Percentiles rank a stretch among this genome's conserved stretches.
phyloP scores from a whole-genome alignment of 2,888 invertebrate species.

The Pemphredon lugubris region DNA sequence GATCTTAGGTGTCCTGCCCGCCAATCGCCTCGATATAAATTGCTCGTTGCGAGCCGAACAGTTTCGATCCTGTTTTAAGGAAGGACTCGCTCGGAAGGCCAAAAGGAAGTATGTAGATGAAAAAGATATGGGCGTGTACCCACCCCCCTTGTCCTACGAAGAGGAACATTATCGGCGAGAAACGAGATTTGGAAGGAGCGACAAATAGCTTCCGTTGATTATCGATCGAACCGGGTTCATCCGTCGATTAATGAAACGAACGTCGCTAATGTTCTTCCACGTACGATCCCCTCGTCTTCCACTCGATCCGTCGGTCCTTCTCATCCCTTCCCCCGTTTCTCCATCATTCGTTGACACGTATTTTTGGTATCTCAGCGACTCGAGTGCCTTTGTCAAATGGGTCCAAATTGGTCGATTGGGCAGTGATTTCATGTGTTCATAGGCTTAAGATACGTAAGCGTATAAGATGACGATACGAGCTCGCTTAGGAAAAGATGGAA shows the following conservation, averaged over 20 bases:
- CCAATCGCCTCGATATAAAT: conserved; percentile 74
- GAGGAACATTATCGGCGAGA: conserved; percentile 53
- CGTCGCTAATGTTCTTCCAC: conserved; percentile 52
- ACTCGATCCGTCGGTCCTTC: conserved; percentile 19
- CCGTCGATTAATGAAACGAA: conserved; percentile 22
- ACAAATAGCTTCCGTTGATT: conserved; percentile 15
- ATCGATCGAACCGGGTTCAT: conserved; percentile 10
- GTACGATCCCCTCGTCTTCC: conserved; percentile 50
- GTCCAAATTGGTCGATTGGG: conserved; percentile 80
- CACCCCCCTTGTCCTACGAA: conserved; percentile 8
- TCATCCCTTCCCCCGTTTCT: not conserved
- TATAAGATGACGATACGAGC: conserved; percentile 70
- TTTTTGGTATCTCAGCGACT: conserved; percentile 62
- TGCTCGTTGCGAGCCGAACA: conserved; percentile 43
- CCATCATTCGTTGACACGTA: no score
- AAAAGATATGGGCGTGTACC: conserved; percentile 23
- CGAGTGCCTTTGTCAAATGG: conserved; percentile 78
- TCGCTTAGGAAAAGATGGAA: conserved; percentile 65
- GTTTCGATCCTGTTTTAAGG: conserved; percentile 29
- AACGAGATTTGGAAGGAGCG: conserved; percentile 25
- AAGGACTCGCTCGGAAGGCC: conserved; percentile 26
- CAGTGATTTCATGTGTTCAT: conserved; percentile 82
- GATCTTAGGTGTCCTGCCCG: conserved; percentile 78
- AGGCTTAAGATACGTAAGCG: conserved; percentile 76
- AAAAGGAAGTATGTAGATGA: not conserved